phyloP scores from a whole-genome alignment of 2,113 vertebrate species.

The Xenopus borealis region DNA sequence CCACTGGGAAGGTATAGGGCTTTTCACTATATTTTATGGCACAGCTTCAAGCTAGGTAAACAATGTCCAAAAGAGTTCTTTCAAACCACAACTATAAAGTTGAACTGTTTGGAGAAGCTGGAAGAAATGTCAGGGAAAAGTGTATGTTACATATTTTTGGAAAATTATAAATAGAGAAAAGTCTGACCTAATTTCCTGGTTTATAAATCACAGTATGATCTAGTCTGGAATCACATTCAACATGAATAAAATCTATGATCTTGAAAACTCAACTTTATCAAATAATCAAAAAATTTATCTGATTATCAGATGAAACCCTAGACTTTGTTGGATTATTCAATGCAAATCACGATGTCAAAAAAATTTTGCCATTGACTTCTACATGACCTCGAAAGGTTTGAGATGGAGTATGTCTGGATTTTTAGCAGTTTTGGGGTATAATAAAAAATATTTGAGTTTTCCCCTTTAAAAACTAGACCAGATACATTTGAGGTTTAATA shows the following conservation, averaged over 20 bases:
- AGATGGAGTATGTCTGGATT: too few species aligned
- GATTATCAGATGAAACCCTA: too few species aligned
- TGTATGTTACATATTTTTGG: conserved; percentile 44
- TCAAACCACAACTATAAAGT: conserved; percentile 40
- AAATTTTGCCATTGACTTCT: too few species aligned
- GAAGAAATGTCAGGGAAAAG: conserved; percentile 38
- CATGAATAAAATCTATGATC: conserved; percentile 42
- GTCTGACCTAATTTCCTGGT: conserved; percentile 50
- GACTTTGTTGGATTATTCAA: too few species aligned
- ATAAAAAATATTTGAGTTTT: too few species aligned
- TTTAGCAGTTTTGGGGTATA: too few species aligned
- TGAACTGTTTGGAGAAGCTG: conserved; percentile 16
- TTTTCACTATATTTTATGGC: conserved; percentile 29
- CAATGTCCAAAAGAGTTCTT: conserved; percentile 40
- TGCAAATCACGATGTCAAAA: too few species aligned
- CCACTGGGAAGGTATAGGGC: conserved; percentile 31
- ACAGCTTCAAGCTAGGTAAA: conserved; percentile 46
- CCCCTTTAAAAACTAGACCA: too few species aligned
- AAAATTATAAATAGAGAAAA: conserved; percentile 42
- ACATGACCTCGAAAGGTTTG: too few species aligned
- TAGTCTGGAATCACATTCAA: conserved; percentile 6
- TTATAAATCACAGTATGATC: conserved; percentile 47
- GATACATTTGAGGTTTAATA: too few species aligned
- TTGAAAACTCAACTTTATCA: too few species aligned
- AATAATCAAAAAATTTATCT: too few species aligned